Evolutionary conservation across 1,140 invertebrate species (phyloP).

Genomic region (Eueides isabella): DNA sequence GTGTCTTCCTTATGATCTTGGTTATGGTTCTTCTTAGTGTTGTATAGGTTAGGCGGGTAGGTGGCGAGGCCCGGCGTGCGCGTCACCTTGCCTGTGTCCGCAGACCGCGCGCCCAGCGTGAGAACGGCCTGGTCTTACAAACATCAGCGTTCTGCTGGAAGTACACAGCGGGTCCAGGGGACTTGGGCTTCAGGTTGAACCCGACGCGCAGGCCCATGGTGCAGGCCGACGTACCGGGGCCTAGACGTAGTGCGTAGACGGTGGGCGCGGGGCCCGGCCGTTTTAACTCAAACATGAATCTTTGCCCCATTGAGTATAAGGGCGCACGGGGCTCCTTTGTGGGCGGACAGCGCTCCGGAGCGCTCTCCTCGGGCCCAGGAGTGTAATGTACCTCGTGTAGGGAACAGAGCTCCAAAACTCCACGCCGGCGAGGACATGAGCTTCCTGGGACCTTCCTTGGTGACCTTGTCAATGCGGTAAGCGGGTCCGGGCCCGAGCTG

Average conservation of each 20-base stretch:
- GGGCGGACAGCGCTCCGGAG: constrained; percentile 64
- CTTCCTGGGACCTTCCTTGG: constrained; percentile 78
- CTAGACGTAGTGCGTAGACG: constrained; percentile 80
- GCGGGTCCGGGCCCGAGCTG: constrained; percentile 79
- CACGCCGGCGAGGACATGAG: constrained; percentile 76
- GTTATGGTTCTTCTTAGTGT: constrained; percentile 48
- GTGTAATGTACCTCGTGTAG: constrained; percentile 44
- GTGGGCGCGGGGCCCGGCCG: constrained; percentile 83
- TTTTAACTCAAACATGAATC: constrained; percentile 67
- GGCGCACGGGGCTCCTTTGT: constrained; percentile 79
- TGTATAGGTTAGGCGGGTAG: constrained; percentile 70
- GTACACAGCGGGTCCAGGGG: constrained; percentile 84
- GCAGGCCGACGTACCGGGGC: constrained; percentile 54
- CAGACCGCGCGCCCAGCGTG: constrained; percentile 61
- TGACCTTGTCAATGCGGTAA: constrained; percentile 77
- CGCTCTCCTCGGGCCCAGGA: constrained; percentile 83
- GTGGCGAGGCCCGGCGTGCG: constrained; percentile 60
- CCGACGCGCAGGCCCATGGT: constrained; percentile 72
- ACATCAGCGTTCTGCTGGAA: constrained; percentile 65
- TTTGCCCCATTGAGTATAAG: constrained; percentile 82
- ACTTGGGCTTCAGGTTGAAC: constrained; percentile 54
- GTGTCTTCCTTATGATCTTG: constrained; percentile 72
- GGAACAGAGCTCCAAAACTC: constrained; percentile 77
- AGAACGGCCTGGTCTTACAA: constrained; percentile 57
- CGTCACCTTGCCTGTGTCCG: constrained; percentile 52